Percentiles rank a stretch among this genome's conserved stretches.
phyloP scores from a whole-genome alignment of 2,113 vertebrate genomes.

The Montifringilla adamsi region DNA sequence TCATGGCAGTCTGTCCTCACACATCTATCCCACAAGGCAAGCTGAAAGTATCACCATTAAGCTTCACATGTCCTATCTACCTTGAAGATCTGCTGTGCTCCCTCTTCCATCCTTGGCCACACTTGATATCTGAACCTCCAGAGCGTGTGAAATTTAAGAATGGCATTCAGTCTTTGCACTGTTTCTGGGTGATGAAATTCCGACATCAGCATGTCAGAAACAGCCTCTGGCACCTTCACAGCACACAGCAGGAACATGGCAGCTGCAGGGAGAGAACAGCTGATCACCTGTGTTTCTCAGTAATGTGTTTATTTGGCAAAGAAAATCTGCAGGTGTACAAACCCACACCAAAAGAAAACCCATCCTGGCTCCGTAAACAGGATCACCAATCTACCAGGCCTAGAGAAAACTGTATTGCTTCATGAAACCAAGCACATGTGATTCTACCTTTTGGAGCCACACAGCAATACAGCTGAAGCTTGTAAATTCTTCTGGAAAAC shows the following conservation, averaged over 20 bases:
- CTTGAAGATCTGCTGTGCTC: conserved; percentile 99
- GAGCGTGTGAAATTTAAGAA: conserved; percentile 94
- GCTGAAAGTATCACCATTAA: neutral
- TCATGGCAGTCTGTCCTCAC: neutral
- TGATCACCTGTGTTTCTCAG: neutral
- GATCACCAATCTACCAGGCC: neutral
- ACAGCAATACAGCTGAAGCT: fast-evolving
- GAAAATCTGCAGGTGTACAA: neutral
- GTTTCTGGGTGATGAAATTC: conserved; percentile 97
- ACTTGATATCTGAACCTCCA: conserved; percentile 99
- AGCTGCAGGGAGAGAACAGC: conserved; percentile 73
- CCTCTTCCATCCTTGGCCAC: conserved; percentile 99
- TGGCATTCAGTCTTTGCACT: conserved; percentile 91
- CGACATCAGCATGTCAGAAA: conserved; percentile 96
- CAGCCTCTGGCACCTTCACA: conserved; percentile 93
- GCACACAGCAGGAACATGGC: conserved; percentile 98
- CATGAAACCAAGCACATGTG: neutral
- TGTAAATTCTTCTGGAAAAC: neutral
- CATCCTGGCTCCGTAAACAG: neutral
- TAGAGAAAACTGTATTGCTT: neutral
- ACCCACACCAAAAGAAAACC: neutral
- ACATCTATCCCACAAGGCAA: neutral
- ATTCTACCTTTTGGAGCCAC: neutral
- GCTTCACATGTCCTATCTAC: conserved; percentile 51
- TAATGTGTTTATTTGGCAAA: neutral